phyloP scores from a whole-genome alignment of 53 echinoderm and acorn worm genomes.

The Holothuria leucospilota region DNA sequence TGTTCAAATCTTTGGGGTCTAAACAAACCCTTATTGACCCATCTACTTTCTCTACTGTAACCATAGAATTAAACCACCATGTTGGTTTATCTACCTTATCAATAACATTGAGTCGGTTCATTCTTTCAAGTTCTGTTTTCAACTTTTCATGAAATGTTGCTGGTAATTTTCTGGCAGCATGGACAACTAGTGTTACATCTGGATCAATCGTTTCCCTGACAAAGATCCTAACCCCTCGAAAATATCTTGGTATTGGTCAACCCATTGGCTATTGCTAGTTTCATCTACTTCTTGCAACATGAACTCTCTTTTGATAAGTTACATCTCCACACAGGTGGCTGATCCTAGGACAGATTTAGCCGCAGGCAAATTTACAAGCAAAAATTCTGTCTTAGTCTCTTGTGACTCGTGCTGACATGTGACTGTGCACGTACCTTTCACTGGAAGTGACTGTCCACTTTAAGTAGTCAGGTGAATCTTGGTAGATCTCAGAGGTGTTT shows the following conservation, averaged over 20 bases:
- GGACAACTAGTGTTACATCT: constrained; percentile 44
- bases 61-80: constrained; percentile 56
- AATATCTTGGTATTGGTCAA: neutral
- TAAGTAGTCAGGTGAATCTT: neutral
- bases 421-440: neutral
- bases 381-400: neutral
- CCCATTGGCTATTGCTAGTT: too few species aligned
- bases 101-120: constrained; percentile 34
- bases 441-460: neutral
- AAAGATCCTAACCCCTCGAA: constrained; percentile 23
- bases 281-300: too few species aligned
- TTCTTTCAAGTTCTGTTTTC: constrained; percentile 43
- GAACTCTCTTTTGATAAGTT: neutral
- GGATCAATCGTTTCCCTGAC: constrained; percentile 52
- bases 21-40: constrained; percentile 45
- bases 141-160: constrained; percentile 42
- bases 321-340: neutral
- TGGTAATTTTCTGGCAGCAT: constrained; percentile 55
- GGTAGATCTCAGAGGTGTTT: neutral
- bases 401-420: neutral
- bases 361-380: neutral
- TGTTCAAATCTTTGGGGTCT: constrained; percentile 54
- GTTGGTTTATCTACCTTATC: constrained; percentile 55
- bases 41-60: constrained; percentile 33
- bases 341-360: neutral